These are phyloP conservation scores for Macaca nemestrina DNA, from an alignment of 2,113 vertebrate species.

Conservation along the genomic window DNA sequence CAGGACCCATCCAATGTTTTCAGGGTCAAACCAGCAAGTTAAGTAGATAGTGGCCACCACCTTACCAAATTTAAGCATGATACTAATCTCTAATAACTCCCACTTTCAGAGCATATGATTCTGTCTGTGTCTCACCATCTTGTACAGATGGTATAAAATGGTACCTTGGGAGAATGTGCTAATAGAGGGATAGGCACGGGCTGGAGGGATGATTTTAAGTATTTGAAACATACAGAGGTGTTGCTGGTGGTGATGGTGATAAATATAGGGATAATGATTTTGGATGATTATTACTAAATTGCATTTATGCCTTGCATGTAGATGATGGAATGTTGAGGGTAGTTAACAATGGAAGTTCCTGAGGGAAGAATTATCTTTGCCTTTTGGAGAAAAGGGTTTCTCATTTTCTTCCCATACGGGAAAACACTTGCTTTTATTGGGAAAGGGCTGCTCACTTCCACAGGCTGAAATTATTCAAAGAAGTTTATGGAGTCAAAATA, in stretches of 20 bases:
- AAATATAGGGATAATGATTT: background rate
- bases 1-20: background rate
- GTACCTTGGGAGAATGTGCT: background rate
- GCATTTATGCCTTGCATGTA: background rate
- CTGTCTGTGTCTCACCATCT: background rate
- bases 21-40: background rate
- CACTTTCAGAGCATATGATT: background rate
- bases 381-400: background rate
- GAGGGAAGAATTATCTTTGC: background rate
- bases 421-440: background rate
- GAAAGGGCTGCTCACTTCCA: background rate
- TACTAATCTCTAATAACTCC: background rate
- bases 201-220: background rate
- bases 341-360: background rate
- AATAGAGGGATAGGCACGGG: background rate
- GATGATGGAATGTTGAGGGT: background rate
- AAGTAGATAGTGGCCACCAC: background rate
- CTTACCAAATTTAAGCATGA: background rate
- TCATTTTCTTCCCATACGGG: background rate
- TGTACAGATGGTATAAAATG: background rate
- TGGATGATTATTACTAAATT: background rate
- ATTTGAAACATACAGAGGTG: background rate
- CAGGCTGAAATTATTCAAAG: background rate
- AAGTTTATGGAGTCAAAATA: background rate
- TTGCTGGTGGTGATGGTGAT: background rate